phyloP scores from a whole-genome alignment of 2,888 invertebrate genomes.

The Tetragonisca angustula region DNA sequence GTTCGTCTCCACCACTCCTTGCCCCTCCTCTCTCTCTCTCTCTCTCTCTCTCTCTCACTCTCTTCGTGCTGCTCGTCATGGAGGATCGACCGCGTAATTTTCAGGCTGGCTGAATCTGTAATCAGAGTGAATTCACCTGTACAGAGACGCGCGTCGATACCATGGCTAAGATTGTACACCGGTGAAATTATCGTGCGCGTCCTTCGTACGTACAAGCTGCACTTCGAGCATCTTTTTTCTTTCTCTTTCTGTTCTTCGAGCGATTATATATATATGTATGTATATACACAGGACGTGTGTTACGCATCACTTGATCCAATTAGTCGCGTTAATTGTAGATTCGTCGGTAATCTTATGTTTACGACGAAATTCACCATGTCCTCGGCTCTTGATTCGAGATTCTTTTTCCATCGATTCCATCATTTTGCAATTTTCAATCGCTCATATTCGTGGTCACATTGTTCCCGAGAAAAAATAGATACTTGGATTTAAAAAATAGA shows the following conservation, averaged over 20 bases:
- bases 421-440: constrained; percentile 34
- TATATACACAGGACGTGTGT: constrained; percentile 8
- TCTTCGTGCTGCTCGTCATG: not conserved
- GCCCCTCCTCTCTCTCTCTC: not conserved
- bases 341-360: constrained; percentile 7
- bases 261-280: constrained; percentile 22
- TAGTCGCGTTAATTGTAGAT: constrained; percentile 50
- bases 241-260: not conserved
- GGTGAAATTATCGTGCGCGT: constrained; percentile 35
- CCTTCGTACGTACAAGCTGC: constrained; percentile 8
- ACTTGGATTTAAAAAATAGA: no score
- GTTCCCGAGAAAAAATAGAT: not conserved
- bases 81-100: constrained; percentile 43
- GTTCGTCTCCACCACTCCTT: not conserved
- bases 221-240: not conserved
- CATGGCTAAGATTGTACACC: constrained; percentile 35
- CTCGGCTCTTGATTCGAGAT: not conserved
- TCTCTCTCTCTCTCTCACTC: no score
- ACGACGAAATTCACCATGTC: constrained; percentile 33
- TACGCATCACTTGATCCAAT: constrained; percentile 40
- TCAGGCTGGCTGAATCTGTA: constrained; percentile 53
- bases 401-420: not conserved
- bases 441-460: not conserved
- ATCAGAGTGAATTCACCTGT: constrained; percentile 44
- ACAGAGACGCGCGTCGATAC: constrained; percentile 31